Percentiles rank a stretch among this genome's conserved stretches.
Evolutionary conservation across 2,888 invertebrate species (phyloP).

Genomic region (Xestia xanthographa): DNA sequence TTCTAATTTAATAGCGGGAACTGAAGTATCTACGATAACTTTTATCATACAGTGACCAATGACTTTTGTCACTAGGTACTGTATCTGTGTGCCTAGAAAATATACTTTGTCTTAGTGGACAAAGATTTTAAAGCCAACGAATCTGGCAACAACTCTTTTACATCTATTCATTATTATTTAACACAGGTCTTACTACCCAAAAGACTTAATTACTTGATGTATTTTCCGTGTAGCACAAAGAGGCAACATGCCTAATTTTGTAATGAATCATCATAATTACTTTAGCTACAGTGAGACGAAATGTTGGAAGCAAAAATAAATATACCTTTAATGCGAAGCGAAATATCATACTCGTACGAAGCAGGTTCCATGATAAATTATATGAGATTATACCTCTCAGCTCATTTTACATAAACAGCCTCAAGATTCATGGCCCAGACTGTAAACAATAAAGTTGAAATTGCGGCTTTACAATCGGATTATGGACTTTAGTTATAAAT

Average conservation of each 20-base stretch:
- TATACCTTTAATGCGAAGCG: constrained; percentile 15
- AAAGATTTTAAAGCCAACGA: background rate
- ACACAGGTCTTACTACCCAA: constrained; percentile 1
- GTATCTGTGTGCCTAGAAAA: background rate
- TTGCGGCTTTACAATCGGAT: constrained; percentile 71
- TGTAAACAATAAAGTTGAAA: constrained; percentile 76
- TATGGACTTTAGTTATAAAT: constrained; percentile 70
- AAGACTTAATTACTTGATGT: constrained; percentile 58
- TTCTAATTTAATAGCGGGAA: background rate
- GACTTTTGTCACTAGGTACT: background rate
- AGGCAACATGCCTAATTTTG: constrained; percentile 32
- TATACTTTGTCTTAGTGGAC: background rate
- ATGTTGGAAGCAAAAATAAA: constrained; percentile 16
- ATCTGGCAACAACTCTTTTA: background rate
- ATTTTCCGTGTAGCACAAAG: constrained; percentile 46
- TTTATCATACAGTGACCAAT: background rate
- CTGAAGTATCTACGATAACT: background rate
- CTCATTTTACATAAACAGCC: constrained; percentile 56
- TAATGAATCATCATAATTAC: constrained; percentile 56
- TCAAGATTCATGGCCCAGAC: constrained; percentile 70
- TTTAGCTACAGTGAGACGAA: constrained; percentile 33
- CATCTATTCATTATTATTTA: constrained; percentile 8
- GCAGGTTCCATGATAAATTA: constrained; percentile 52
- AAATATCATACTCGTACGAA: constrained; percentile 37
- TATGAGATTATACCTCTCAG: constrained; percentile 42